These are phyloP conservation scores for Epizoanthus ramosus DNA, from an alignment of 92 coral and sea anemone genomes.

Conservation along the genomic window DNA sequence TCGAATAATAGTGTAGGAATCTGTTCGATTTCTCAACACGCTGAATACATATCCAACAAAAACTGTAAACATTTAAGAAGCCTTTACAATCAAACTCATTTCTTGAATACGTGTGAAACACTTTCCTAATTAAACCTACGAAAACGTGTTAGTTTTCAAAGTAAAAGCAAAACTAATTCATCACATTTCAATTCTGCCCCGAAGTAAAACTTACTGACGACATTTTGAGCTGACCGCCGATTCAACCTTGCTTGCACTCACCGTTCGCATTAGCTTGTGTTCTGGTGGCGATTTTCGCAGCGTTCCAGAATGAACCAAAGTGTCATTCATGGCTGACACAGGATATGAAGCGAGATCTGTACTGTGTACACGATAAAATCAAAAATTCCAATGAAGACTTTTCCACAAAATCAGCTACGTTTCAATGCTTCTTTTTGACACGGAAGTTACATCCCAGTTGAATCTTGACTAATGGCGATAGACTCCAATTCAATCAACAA, in stretches of 20 bases:
- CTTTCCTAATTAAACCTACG: not conserved
- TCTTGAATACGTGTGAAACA: not conserved
- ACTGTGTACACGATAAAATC: not conserved
- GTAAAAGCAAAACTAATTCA: not conserved
- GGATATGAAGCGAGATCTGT: not conserved
- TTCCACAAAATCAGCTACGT: not conserved
- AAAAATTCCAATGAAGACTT: not conserved
- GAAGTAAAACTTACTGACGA: not conserved
- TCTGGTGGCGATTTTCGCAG: constrained; percentile 42
- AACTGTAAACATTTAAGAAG: not conserved
- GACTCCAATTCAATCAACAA: not conserved
- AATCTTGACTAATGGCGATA: not conserved
- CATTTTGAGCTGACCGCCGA: constrained; percentile 1
- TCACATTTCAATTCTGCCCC: not conserved
- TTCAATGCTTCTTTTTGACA: constrained; percentile 11
- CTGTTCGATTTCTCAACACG: constrained; percentile 36
- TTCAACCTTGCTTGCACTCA: constrained; percentile 13
- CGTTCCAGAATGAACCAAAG: constrained; percentile 26
- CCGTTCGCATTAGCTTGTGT: constrained; percentile 43
- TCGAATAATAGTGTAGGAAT: not conserved
- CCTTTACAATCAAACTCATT: not conserved
- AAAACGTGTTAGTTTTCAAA: not conserved
- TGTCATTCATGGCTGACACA: constrained; percentile 6
- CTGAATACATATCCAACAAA: not conserved
- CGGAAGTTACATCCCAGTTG: constrained; percentile 39